Base-by-base conservation (phyloP, 2,888 invertebrate species). In the Loripinus fragilis region DNA sequence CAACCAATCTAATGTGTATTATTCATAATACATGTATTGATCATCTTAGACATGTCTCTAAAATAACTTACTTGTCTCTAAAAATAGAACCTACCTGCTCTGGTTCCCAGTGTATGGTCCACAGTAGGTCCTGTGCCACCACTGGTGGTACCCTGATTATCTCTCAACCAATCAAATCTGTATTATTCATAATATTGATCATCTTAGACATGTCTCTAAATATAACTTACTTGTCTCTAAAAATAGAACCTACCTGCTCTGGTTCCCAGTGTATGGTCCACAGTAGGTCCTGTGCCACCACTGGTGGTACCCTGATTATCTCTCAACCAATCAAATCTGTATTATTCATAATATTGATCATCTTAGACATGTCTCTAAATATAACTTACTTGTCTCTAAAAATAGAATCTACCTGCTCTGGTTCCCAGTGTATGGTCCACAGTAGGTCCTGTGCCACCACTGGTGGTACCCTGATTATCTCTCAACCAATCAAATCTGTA, bases 1-100 rank as follows among this genome's bases (percentile, higher is more conserved):
- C 8, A 81, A 78, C 91, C 91, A 92, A 69, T 91, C 89, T 86
- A 90, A 91, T 25, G 86, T 77, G 73, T 90, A n/a, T n/a, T n/a
- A n/a, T n/a, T n/a, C n/a, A n/a, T n/a, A n/a, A n/a, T n/a, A n/a
- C 90, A 52, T n/a, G n/a, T n/a, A n/a, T n/a, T n/a, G n/a, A n/a
- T n/a, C n/a, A n/a, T n/a, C n/a, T n/a, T n/a, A n/a, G n/a, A n/a
- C n/a, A n/a, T n/a, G n/a, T n/a, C n/a, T n/a, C n/a, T n/a, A n/a
- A n/a, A n/a, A n/a, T n/a, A n/a, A n/a, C n/a, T n/a, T n/a, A n/a
- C n/a, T n/a, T n/a, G n/a, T n/a, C n/a, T n/a, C n/a, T n/a, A n/a
- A n/a, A n/a, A n/a, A n/a, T n/a, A n/a, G n/a, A n/a, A n/a, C 72
- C 41, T 48, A 81, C 81, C 81, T 55, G 42, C 17, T n/a, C 67